A percentile compares a stretch with the other conserved stretches of the same genome.
Evolutionary conservation across 2,113 vertebrate genomes (phyloP).

Genomic region (Thunnus thynnus): DNA sequence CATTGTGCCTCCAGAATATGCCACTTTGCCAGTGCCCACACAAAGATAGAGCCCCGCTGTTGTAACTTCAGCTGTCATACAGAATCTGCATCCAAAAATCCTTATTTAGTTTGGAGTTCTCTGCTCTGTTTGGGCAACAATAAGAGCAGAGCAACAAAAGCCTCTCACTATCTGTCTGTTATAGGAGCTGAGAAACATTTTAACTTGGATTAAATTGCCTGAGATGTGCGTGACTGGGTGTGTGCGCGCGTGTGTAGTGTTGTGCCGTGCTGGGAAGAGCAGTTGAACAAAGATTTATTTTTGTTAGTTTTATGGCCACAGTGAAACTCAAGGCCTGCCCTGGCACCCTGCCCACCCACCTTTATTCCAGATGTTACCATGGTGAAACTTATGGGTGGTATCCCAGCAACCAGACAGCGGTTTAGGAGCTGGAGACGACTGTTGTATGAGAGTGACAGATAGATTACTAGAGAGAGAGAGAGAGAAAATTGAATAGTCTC

Average conservation of each 20-base stretch:
- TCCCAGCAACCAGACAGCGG: constrained; percentile 86
- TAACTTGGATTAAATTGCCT: constrained; percentile 61
- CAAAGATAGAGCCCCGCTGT: constrained; percentile 31
- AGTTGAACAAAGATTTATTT: constrained; percentile 86
- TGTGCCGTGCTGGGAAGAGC: constrained; percentile 66
- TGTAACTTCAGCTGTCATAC: constrained; percentile 35
- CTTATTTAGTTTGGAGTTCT: constrained; percentile 22
- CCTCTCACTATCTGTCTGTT: constrained; percentile 29
- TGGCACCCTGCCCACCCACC: constrained; percentile 86
- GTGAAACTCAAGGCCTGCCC: constrained; percentile 83
- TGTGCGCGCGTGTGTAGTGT: constrained; percentile 11
- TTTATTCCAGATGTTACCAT: constrained; percentile 91
- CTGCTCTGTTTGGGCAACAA: constrained; percentile 28
- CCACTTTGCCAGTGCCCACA: constrained; percentile 19
- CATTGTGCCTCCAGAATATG: constrained; percentile 12
- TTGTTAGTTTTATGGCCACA: constrained; percentile 85
- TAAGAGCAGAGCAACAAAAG: constrained; percentile 26
- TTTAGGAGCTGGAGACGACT: constrained; percentile 73
- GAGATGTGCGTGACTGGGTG: constrained; percentile 47
- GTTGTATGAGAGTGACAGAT: constrained; percentile 75
- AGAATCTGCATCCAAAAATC: constrained; percentile 31
- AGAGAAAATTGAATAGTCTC: constrained; percentile 70
- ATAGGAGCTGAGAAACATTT: constrained; percentile 59
- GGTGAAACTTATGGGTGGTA: constrained; percentile 85
- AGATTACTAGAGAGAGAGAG: constrained; percentile 68